Evolutionary conservation across 1,140 invertebrate species (phyloP).

Genomic region (Meteorus sp.): DNA sequence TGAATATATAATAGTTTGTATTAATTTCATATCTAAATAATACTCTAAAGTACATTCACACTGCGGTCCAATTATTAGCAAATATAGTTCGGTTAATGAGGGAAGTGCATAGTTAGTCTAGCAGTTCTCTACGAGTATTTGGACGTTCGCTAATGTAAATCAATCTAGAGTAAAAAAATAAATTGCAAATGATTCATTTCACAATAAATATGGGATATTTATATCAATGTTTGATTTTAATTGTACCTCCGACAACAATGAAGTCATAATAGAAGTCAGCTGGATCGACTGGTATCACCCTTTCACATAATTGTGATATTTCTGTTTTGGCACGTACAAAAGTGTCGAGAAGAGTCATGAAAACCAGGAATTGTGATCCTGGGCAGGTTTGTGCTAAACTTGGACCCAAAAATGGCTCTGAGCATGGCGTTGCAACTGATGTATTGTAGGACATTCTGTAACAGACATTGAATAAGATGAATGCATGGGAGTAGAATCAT

Average conservation of each 20-base stretch:
- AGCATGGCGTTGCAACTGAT: slow-evolving; percentile 33
- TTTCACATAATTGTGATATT: slow-evolving; percentile 58
- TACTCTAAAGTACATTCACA: slow-evolving; percentile 27
- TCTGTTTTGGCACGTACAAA: slow-evolving; percentile 57
- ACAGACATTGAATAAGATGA: neutral
- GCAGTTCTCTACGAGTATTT: too few species aligned
- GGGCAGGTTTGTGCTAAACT: slow-evolving; percentile 58
- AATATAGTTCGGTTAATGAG: neutral
- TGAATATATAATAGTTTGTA: slow-evolving; percentile 40
- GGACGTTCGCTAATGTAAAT: too few species aligned
- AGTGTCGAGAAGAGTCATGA: slow-evolving; percentile 62
- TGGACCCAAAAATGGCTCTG: slow-evolving; percentile 53
- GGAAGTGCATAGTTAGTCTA: slow-evolving; percentile 4
- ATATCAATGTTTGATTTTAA: slow-evolving; percentile 25
- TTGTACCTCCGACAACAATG: slow-evolving; percentile 62
- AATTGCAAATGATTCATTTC: too few species aligned
- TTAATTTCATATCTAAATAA: slow-evolving; percentile 39
- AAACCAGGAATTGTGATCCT: slow-evolving; percentile 58
- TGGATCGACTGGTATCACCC: slow-evolving; percentile 46
- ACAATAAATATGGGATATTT: too few species aligned
- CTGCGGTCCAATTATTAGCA: neutral
- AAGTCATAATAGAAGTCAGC: slow-evolving; percentile 61
- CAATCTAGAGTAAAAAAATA: too few species aligned
- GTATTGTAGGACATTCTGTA: slow-evolving; percentile 48
- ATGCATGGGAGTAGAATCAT: too few species aligned